These are phyloP conservation scores for Odontamblyopus rebecca DNA, from an alignment of 2,797 vertebrate genomes.

Conservation along the genomic window DNA sequence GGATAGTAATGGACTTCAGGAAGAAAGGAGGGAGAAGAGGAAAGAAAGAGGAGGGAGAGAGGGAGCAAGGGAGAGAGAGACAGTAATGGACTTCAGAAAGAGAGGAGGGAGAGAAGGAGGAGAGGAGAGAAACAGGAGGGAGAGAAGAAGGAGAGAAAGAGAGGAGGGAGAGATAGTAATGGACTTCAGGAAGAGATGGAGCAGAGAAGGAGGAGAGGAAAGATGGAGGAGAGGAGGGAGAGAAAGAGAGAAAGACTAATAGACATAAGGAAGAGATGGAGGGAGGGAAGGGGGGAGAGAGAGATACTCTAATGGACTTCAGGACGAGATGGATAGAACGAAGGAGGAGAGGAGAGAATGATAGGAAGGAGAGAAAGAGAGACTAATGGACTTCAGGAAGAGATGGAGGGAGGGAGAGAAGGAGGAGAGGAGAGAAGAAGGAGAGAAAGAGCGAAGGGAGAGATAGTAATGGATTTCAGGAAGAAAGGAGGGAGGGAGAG, in stretches of 20 bases:
- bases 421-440: constrained; percentile 25
- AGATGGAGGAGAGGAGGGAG: no score
- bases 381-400: constrained; percentile 69
- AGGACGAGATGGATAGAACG: neutral
- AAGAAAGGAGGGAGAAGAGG: constrained; percentile 46
- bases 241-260: neutral
- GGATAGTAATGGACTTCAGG: neutral
- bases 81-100: no score
- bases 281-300: no score
- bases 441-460: no score
- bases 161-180: no score
- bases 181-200: no score
- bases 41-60: constrained; percentile 61
- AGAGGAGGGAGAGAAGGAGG: no score
- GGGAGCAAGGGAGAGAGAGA: constrained; percentile 27
- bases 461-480: neutral
- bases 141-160: no score
- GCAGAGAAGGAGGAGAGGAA: no score
- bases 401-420: constrained; percentile 52
- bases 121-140: no score
- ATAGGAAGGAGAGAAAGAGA: neutral
- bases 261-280: neutral
- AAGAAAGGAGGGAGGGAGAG: no score
- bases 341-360: neutral
- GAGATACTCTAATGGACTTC: no score